Evolutionary conservation across 1,140 invertebrate genomes (phyloP), one percentile per base, ranked within the genome.

Genomic region (Melipona quadrifasciata): DNA sequence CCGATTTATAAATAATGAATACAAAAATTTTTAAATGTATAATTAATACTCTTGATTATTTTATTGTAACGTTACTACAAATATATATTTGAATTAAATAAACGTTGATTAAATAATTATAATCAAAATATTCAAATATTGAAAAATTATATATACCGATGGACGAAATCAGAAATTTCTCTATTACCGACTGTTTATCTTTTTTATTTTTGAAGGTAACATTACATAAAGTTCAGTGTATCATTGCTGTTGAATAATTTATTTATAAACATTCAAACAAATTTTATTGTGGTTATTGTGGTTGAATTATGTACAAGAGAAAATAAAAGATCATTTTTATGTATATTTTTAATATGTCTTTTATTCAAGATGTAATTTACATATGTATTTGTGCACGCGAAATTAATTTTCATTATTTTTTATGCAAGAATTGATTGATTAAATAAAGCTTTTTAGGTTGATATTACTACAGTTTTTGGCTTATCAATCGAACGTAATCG

Each of bases 181-280:
- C 57, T 76, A 47, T 90, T 90, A 87, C 70, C 87, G 85, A 87
- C 87, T 16, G 47, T 39, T 53, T 57, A 17, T 3, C 6, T 53
- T 67, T 47, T 39, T 8, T n/a, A 27, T 67, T 78, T 78, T 73
- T 6, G 24, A 70, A 70, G 14, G 6, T 77, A 55, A 75, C 24
- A 14, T 73, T 61, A 16, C 10, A 73, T 27, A 27, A n/a, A 76
- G 47, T 27, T 55, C 16, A 75, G 31, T 12, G 19, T 34, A 53
- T 27, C 65, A 58, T 76, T 76, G 12, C 19, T 27, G 3, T 47
- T 16, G 16, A 27, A 14, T 65, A 6, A 31, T n/a, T 61, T 61
- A 61, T 61, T 61, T 14, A 61, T 61, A 61, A 61, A n/a, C 24
- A 61, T 24, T 61, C 14, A n/a, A 61, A 61, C n/a, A 61, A 17